Percentiles rank a stretch among this genome's conserved stretches.
phyloP scores from a whole-genome alignment of 2,797 vertebrate genomes.

The Anguilla obscura region DNA sequence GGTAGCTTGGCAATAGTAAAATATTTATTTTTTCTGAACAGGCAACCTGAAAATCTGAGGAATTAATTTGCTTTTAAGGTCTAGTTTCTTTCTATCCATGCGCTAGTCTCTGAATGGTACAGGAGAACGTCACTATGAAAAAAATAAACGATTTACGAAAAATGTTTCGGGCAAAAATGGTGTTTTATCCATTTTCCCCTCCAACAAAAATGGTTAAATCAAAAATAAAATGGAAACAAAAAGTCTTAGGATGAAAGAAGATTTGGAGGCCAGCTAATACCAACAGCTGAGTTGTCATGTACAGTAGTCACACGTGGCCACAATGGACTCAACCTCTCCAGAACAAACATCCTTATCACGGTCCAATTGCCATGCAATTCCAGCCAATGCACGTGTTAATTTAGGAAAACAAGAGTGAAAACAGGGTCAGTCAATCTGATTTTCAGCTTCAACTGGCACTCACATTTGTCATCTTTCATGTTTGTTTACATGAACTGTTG shows the following conservation, averaged over 20 bases:
- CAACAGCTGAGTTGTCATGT: neutral
- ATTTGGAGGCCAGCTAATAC: conserved; percentile 65
- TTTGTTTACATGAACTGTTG: neutral
- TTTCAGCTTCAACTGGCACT: neutral
- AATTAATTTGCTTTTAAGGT: conserved; percentile 46
- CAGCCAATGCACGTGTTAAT: neutral
- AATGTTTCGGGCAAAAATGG: conserved; percentile 53
- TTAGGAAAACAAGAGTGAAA: neutral
- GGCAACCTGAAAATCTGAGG: conserved; percentile 48
- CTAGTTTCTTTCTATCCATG: conserved; percentile 21
- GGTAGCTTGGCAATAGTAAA: neutral
- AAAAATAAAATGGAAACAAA: conserved; percentile 64
- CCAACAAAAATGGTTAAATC: conserved; percentile 57
- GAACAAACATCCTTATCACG: neutral
- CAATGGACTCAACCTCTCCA: neutral
- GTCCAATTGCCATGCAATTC: neutral
- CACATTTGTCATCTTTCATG: neutral
- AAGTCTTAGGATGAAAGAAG: conserved; percentile 58
- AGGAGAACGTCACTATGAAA: conserved; percentile 47
- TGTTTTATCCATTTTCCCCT: conserved; percentile 61
- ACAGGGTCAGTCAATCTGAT: neutral
- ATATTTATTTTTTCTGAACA: conserved; percentile 36
- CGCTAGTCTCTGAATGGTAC: conserved; percentile 59
- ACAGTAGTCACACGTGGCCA: neutral
- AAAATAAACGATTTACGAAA: conserved; percentile 31